phyloP scores from a whole-genome alignment of 2,797 vertebrate genomes.

The Synanceia verrucosa region DNA sequence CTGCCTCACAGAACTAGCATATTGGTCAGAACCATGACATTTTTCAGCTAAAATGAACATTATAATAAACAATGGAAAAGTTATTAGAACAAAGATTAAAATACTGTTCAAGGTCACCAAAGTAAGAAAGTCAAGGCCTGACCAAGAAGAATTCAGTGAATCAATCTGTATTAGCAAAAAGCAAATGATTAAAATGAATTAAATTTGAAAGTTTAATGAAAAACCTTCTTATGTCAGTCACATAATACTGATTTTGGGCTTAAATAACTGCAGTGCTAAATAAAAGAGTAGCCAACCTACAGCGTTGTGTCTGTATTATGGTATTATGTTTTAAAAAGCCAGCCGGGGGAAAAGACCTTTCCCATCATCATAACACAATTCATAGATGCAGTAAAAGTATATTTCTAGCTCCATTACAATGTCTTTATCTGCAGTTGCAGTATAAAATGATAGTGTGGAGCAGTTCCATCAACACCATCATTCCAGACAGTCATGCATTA shows the following conservation, averaged over 20 bases:
- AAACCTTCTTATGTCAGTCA: not conserved
- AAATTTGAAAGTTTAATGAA: not conserved
- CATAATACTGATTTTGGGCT: not conserved
- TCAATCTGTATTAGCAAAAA: not conserved
- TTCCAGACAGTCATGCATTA: slow-evolving; percentile 39
- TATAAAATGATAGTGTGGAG: slow-evolving; percentile 21
- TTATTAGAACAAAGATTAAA: too few relatives aligned
- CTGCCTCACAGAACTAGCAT: too few relatives aligned
- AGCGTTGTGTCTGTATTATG: not conserved
- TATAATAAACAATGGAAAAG: not conserved
- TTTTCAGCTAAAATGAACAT: not conserved
- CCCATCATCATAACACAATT: slow-evolving; percentile 1
- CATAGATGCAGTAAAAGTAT: slow-evolving; percentile 3
- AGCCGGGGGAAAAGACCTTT: not conserved
- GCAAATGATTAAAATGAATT: not conserved
- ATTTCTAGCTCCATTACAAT: slow-evolving; percentile 37
- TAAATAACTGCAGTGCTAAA: not conserved
- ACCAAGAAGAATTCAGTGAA: not conserved
- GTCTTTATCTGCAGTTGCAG: slow-evolving; percentile 39
- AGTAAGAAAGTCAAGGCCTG: not conserved
- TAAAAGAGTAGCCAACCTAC: not conserved
- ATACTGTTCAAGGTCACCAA: not conserved
- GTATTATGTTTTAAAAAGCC: slow-evolving; percentile 11
- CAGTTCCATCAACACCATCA: slow-evolving; percentile 50
- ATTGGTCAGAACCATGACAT: too few relatives aligned